Conservation (phyloP, 2,113 vertebrate species). For the Phrynocephalus versicolor region DNA sequence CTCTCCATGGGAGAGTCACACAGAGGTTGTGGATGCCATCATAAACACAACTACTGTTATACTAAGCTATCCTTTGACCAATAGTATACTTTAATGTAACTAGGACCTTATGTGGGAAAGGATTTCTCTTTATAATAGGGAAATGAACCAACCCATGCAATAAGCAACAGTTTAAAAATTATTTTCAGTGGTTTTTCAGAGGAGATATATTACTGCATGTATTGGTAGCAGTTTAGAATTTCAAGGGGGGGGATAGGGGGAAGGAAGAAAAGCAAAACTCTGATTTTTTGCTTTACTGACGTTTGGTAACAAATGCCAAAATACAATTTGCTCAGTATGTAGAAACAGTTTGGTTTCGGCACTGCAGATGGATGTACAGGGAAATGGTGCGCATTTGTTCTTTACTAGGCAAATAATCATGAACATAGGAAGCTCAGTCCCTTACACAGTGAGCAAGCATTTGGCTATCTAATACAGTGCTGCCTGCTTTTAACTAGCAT, state of each 20-base stretch:
- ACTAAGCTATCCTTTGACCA: conserved; percentile 16
- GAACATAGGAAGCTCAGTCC: neutral
- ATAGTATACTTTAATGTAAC: conserved; percentile 22
- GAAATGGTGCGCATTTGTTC: neutral
- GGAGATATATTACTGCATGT: neutral
- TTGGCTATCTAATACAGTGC: neutral
- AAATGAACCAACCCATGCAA: conserved; percentile 33
- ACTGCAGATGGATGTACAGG: neutral
- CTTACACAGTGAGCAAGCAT: neutral
- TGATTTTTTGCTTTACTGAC: conserved; percentile 8
- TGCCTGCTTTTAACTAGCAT: too few relatives aligned
- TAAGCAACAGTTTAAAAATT: neutral
- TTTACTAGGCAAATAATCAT: neutral
- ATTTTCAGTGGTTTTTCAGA: neutral
- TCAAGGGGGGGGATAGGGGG: neutral
- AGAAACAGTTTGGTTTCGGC: neutral
- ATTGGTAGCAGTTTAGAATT: neutral
- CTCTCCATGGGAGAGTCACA: conserved; percentile 44
- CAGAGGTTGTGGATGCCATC: conserved; percentile 24
- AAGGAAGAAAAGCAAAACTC: neutral
- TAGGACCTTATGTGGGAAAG: conserved; percentile 21
- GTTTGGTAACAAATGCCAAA: neutral
- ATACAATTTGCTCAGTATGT: neutral
- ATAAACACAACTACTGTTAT: conserved; percentile 13
- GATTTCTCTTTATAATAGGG: neutral